Conservation (phyloP, 2,113 vertebrate genomes). For the Dipodomys ordii region DNA sequence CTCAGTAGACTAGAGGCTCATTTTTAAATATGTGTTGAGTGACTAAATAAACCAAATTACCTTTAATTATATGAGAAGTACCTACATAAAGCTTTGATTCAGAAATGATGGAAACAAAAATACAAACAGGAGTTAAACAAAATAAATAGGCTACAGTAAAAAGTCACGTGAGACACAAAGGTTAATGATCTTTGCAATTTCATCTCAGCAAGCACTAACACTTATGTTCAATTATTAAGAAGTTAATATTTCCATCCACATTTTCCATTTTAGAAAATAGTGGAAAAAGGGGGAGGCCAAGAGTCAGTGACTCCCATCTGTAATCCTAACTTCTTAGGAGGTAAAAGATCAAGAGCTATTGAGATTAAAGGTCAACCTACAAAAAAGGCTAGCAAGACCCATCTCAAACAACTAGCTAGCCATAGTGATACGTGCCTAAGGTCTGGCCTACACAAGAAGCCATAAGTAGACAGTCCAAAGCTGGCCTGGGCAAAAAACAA, state of each 20-base stretch:
- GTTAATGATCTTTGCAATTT: constrained; percentile 26
- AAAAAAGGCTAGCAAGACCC: too few relatives aligned
- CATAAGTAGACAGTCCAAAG: too few relatives aligned
- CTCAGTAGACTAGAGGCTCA: neutral
- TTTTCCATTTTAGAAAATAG: neutral
- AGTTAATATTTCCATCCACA: neutral
- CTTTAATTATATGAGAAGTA: constrained; percentile 45
- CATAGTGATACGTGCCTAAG: too few relatives aligned
- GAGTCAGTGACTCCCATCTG: too few relatives aligned
- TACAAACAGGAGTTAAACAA: constrained; percentile 49
- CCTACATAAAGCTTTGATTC: neutral
- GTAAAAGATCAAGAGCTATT: too few relatives aligned
- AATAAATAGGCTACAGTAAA: neutral
- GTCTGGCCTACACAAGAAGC: too few relatives aligned
- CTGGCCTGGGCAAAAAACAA: too few relatives aligned
- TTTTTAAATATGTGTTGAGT: neutral
- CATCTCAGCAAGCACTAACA: neutral
- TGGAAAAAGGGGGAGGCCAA: neutral
- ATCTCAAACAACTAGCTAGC: too few relatives aligned
- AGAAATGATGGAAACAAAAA: constrained; percentile 25
- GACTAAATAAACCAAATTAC: neutral
- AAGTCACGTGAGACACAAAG: neutral
- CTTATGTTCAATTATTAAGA: neutral
- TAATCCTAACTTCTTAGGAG: too few relatives aligned
- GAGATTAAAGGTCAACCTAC: too few relatives aligned